Percentiles rank a stretch among this genome's conserved stretches.
These are phyloP conservation scores for Drosophila cognata DNA, from an alignment of 2,888 invertebrate species.

Conservation along the genomic window DNA sequence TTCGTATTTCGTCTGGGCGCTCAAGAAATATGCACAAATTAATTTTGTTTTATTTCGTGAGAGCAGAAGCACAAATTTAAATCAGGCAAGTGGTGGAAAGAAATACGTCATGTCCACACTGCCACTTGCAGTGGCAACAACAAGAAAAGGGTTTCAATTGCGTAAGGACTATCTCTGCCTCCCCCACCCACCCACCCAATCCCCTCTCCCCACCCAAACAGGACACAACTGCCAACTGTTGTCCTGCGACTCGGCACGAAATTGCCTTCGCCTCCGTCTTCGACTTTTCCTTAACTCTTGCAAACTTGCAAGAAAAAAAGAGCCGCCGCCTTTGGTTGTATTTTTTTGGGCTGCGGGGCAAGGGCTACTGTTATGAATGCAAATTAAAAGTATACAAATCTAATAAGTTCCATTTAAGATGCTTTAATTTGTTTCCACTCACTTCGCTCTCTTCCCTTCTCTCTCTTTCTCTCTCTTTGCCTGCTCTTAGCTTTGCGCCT, in stretches of 20 bases:
- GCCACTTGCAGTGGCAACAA: slow-evolving; percentile 42
- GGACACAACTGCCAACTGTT: slow-evolving; percentile 58
- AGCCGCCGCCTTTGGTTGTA: slow-evolving; percentile 30
- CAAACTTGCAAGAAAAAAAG: slow-evolving; percentile 16
- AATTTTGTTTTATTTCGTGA: slow-evolving; percentile 75
- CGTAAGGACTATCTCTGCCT: slow-evolving; percentile 28
- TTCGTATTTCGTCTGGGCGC: slow-evolving; percentile 76
- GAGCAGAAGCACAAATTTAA: slow-evolving; percentile 72
- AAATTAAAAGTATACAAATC: slow-evolving; percentile 85
- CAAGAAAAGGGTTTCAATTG: slow-evolving; percentile 78
- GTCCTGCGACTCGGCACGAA: slow-evolving; percentile 43
- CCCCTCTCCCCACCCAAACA: slow-evolving; percentile 20
- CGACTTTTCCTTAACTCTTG: slow-evolving; percentile 36
- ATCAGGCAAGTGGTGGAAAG: slow-evolving; percentile 64
- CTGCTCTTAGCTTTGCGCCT: slow-evolving; percentile 37
- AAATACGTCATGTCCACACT: slow-evolving; percentile 78
- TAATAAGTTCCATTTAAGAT: slow-evolving; percentile 83
- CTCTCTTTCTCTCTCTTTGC: not conserved
- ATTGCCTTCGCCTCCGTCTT: slow-evolving; percentile 30
- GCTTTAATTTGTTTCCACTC: slow-evolving; percentile 71
- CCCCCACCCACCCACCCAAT: slow-evolving; percentile 7
- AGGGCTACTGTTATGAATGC: slow-evolving; percentile 82
- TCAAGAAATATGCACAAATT: slow-evolving; percentile 82
- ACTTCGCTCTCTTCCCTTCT: slow-evolving; percentile 1
- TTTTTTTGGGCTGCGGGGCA: slow-evolving; percentile 13